Conservation (phyloP, 2,797 vertebrate species). For the Anabacerthia variegaticeps region DNA sequence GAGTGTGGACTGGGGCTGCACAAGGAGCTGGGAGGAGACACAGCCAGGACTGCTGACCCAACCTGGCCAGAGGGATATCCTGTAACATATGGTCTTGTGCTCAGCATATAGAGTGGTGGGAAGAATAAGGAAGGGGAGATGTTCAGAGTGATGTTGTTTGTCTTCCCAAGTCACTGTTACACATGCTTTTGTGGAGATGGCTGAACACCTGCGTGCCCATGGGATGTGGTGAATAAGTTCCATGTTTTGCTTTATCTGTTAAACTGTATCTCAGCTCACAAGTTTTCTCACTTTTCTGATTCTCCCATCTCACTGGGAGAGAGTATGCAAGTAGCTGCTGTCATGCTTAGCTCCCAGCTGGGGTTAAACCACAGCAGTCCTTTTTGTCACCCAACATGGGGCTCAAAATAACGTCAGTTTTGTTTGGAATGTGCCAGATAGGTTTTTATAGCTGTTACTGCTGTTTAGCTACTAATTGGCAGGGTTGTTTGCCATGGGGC, state of each 20-base stretch:
- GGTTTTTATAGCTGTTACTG: not conserved
- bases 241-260: not conserved
- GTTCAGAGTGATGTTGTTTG: not conserved
- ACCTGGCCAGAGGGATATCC: fast-evolving
- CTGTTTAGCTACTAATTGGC: not conserved
- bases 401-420: not conserved
- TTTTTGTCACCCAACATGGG: not conserved
- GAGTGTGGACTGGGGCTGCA: not conserved
- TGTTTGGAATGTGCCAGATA: not conserved
- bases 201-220: not conserved
- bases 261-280: fast-evolving
- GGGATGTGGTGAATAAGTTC: not conserved
- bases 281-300: not conserved
- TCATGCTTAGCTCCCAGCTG: not conserved
- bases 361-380: not conserved
- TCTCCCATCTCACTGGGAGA: not conserved
- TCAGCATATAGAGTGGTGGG: not conserved
- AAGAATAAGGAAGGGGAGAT: not conserved
- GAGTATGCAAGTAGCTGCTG: not conserved
- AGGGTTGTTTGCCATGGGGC: not conserved
- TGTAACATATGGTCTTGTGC: fast-evolving
- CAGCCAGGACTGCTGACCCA: not conserved
- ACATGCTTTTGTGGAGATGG: not conserved
- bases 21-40: not conserved
- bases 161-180: not conserved